phyloP scores from a whole-genome alignment of 2,888 invertebrate genomes.

The Hesperia comma region DNA sequence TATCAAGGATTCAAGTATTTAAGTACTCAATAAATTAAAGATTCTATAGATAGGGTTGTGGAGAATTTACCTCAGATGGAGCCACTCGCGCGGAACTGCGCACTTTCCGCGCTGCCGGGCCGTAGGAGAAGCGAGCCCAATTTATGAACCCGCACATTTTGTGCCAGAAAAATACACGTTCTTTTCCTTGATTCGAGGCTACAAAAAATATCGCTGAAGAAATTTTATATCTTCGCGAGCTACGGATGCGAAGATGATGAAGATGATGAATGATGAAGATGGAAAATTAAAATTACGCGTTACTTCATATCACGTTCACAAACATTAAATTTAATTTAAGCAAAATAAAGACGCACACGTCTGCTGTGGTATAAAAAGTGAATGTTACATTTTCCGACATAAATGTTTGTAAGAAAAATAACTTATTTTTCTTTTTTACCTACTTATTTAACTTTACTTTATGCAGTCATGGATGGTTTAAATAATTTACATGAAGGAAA shows the following conservation, averaged over 20 bases:
- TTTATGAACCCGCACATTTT: conserved; percentile 20
- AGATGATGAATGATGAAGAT: no score
- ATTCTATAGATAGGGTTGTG: neutral
- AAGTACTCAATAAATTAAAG: neutral
- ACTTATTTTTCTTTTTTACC: no score
- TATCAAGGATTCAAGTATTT: neutral
- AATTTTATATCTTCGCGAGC: neutral
- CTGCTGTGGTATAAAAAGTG: no score
- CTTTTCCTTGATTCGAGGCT: conserved; percentile 5
- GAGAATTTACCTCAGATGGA: neutral
- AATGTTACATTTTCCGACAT: no score
- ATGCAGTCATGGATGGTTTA: no score
- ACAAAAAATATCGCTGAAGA: neutral
- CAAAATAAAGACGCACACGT: no score
- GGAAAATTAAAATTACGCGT: neutral
- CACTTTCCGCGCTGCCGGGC: conserved; percentile 10
- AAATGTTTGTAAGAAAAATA: no score
- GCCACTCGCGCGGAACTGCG: conserved; percentile 12
- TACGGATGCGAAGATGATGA: neutral
- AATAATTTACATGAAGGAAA: no score
- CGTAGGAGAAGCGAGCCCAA: conserved; percentile 8
- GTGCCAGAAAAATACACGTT: conserved; percentile 1
- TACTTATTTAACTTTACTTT: no score
- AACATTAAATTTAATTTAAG: no score
- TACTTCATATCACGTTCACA: neutral